Percentiles rank a stretch among this genome's conserved stretches.
Evolutionary conservation across 2,797 vertebrate species (phyloP).

Genomic region (Gymnoscopelus braueri): DNA sequence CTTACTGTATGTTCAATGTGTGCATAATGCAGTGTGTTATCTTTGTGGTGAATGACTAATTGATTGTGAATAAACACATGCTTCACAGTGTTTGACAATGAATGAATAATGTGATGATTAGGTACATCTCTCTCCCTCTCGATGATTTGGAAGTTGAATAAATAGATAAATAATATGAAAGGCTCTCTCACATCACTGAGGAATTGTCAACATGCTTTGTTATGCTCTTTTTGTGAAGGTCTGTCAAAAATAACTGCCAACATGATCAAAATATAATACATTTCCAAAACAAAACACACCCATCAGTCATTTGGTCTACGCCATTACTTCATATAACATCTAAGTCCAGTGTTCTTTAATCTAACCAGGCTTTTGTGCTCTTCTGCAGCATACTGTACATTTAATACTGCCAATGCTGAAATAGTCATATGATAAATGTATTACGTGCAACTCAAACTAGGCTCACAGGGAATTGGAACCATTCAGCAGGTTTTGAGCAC

Average conservation of each 20-base stretch:
- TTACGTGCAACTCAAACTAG: conserved; percentile 8
- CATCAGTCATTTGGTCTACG: neutral
- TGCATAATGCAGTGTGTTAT: conserved; percentile 39
- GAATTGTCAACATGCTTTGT: conserved; percentile 47
- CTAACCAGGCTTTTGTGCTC: neutral
- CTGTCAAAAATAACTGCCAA: neutral
- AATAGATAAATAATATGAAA: conserved; percentile 53
- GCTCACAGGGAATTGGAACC: conserved; percentile 18
- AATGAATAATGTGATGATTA: conserved; percentile 59
- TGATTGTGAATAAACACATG: conserved; percentile 67
- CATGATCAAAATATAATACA: conserved; percentile 4
- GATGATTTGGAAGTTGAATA: conserved; percentile 43
- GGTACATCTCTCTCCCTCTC: conserved; percentile 62
- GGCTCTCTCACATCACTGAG: conserved; percentile 61
- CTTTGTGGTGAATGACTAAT: conserved; percentile 62
- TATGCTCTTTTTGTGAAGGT: neutral
- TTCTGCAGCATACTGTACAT: neutral
- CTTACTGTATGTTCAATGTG: conserved; percentile 33
- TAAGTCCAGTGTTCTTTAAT: neutral
- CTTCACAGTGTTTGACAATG: conserved; percentile 71
- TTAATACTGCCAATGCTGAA: neutral
- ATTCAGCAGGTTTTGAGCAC: conserved; percentile 27
- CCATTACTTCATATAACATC: neutral
- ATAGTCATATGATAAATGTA: neutral
- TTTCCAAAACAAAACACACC: conserved; percentile 19